Evolutionary conservation across 2,888 invertebrate genomes (phyloP), one percentile per base, ranked within the genome.

Genomic region (Xylocampa areola): DNA sequence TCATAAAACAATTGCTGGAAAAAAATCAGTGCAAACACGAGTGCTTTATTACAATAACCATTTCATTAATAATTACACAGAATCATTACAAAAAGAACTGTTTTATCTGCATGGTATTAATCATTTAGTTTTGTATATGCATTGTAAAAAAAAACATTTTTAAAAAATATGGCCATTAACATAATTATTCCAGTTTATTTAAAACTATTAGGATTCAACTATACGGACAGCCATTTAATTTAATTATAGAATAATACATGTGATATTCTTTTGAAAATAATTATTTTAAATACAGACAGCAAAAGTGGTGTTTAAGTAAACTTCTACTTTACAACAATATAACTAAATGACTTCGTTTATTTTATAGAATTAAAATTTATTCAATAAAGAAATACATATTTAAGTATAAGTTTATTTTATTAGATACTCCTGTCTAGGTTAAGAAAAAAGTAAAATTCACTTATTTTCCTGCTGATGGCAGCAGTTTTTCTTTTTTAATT

Each of bases 201-300:
- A n/a, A 27, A 53, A 14, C 39, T 33, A 61, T 41, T 47, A 21
- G 54, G 41, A 47, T 32, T 11, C 55, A 63, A 63, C 55, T 63
- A 63, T n/a, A 11, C n/a, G 36, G 66, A 45, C 52, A 33, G 27
- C 29, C 4, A 29, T 32, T 30, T 29, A 29, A 17, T 54, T 41
- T 30, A 17, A 11, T 33, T 16, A 33, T 16, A 16, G 16, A 33
- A 33, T 33, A 16, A 33, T 10, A 32, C 14, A 7, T 16, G 4
- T 0, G 3, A 16, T 8, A 1, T 33, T 16, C 4, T 7, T 14
- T 0, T 7, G 6, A 32, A 37, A 10, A 6, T 17, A 0, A 19
- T 21, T 19, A 2, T 32, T 35, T 16, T 33, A 33, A 16, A 33
- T 8, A 33, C 16, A 16, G 14, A 16, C 32, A 33, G 14, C 25